Evolutionary conservation across 2,888 invertebrate genomes (phyloP).

Genomic region (Syrphus vitripennis): DNA sequence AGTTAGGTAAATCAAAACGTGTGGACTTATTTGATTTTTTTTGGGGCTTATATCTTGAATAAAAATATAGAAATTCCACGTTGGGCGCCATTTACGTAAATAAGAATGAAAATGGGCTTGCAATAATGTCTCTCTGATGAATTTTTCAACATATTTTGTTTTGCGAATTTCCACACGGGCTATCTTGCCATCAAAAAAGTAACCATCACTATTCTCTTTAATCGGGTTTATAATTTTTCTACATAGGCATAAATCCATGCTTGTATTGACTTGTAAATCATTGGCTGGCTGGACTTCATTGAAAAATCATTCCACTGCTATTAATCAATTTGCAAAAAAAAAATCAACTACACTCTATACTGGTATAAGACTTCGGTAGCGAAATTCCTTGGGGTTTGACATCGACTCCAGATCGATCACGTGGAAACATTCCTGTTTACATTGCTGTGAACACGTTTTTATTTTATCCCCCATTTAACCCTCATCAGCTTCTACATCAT

Average conservation of each 20-base stretch:
- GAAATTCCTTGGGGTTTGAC: slow-evolving; percentile 40
- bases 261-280: background rate
- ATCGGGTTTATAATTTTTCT: background rate
- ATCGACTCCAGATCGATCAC: slow-evolving; percentile 58
- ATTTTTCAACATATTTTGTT: background rate
- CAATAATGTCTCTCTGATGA: background rate
- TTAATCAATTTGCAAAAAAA: slow-evolving; percentile 46
- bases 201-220: background rate
- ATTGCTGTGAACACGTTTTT: slow-evolving; percentile 66
- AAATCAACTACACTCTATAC: background rate
- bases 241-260: background rate
- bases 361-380: slow-evolving; percentile 56
- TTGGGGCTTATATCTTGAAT: no score
- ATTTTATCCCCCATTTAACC: slow-evolving; percentile 64
- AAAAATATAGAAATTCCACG: no score
- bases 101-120: background rate
- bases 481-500: slow-evolving; percentile 63
- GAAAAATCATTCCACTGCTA: slow-evolving; percentile 23
- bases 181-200: background rate
- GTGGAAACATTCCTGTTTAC: slow-evolving; percentile 67
- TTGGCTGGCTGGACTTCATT: background rate
- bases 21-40: no score
- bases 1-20: no score
- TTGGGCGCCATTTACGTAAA: background rate
- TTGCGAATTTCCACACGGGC: background rate